A percentile compares a stretch with the other conserved stretches of the same genome.
These are phyloP conservation scores for Bombus turneri DNA, from an alignment of 1,140 invertebrate genomes.

Conservation along the genomic window DNA sequence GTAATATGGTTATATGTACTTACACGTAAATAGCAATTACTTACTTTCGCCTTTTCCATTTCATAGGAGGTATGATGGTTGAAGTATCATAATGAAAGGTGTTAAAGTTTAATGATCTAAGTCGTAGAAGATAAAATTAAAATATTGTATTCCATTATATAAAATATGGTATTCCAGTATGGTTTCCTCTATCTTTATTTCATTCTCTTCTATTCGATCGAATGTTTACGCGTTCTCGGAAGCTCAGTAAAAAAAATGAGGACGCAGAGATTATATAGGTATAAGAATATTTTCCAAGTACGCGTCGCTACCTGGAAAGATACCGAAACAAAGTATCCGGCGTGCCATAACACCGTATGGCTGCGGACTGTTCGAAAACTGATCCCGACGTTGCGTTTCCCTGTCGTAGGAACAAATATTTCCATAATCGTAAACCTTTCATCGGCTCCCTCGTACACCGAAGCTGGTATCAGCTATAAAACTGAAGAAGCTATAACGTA, in stretches of 20 bases:
- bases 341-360: constrained; percentile 3
- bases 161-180: background rate
- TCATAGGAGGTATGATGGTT: too few relatives aligned
- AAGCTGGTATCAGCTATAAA: constrained; percentile 61
- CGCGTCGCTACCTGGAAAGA: constrained; percentile 14
- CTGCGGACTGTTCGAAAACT: constrained; percentile 29
- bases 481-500: constrained; percentile 53
- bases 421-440: constrained; percentile 65
- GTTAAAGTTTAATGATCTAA: background rate
- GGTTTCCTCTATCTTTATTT: background rate
- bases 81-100: background rate
- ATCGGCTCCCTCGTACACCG: constrained; percentile 48
- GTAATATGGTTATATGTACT: too few relatives aligned
- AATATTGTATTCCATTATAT: background rate
- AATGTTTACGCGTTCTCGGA: background rate
- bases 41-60: too few relatives aligned
- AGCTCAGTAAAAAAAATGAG: background rate
- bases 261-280: background rate
- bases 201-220: background rate
- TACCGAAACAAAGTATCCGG: constrained; percentile 3
- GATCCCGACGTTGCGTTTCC: constrained; percentile 39
- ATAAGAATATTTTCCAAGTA: constrained; percentile 3
- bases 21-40: too few relatives aligned
- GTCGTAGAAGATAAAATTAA: background rate
- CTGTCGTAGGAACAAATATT: constrained; percentile 50